Percentiles rank a stretch among this genome's conserved stretches.
phyloP scores from a whole-genome alignment of 2,888 invertebrate genomes.

The Neoascia interrupta region DNA sequence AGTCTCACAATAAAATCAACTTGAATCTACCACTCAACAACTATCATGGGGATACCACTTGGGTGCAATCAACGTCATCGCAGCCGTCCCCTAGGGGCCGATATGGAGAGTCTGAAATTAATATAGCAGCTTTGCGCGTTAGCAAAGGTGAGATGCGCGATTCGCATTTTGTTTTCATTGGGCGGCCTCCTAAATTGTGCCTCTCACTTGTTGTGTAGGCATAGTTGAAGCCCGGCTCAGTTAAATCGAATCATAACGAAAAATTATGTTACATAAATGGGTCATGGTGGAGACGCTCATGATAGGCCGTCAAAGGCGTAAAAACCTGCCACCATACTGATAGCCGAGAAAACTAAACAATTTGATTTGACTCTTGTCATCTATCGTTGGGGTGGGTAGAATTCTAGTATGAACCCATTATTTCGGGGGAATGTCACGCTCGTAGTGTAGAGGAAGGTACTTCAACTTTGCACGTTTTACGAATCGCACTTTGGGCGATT shows the following conservation, averaged over 20 bases:
- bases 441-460: too few relatives aligned
- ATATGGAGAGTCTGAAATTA: neutral
- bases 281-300: constrained; percentile 53
- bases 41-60: constrained; percentile 23
- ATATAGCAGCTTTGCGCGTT: constrained; percentile 9
- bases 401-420: neutral
- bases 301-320: constrained; percentile 8
- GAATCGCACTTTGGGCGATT: constrained; percentile 16
- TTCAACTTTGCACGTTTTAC: constrained; percentile 47
- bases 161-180: constrained; percentile 32
- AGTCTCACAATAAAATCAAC: constrained; percentile 40
- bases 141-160: constrained; percentile 46
- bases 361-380: constrained; percentile 1
- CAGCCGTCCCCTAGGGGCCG: neutral
- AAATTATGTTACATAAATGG: constrained; percentile 64
- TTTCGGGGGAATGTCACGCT: too few relatives aligned
- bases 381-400: too few relatives aligned
- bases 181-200: constrained; percentile 21
- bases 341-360: neutral
- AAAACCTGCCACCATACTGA: constrained; percentile 2
- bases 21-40: too few relatives aligned
- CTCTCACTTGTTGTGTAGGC: constrained; percentile 11
- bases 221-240: constrained; percentile 12
- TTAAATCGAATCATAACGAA: constrained; percentile 55
- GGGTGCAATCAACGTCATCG: constrained; percentile 42